Conservation (phyloP, 1,140 invertebrate species). For the Pygmarrhopalites habei region DNA sequence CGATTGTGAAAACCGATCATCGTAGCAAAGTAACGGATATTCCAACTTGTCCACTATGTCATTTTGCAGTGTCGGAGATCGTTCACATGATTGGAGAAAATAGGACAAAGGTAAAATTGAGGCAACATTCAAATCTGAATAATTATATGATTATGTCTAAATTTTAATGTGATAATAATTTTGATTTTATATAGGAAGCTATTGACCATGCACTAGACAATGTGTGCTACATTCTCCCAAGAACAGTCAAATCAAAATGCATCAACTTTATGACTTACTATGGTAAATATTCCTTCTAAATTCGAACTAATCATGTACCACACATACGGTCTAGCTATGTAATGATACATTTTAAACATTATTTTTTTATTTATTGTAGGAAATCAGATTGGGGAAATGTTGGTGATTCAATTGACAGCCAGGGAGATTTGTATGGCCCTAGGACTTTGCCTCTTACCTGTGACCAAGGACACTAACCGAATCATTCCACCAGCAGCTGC, state of each 20-base stretch:
- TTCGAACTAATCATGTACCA: too few relatives aligned
- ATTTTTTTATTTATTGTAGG: too few relatives aligned
- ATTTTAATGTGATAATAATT: neutral
- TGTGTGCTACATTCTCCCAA: conserved; percentile 62
- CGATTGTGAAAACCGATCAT: conserved; percentile 43
- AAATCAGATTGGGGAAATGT: conserved; percentile 65
- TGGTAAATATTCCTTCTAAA: too few relatives aligned
- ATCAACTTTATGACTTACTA: conserved; percentile 67
- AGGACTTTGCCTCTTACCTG: conserved; percentile 44
- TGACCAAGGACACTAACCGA: neutral
- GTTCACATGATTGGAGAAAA: conserved; percentile 60
- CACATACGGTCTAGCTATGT: too few relatives aligned
- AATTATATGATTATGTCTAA: neutral
- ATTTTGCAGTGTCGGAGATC: conserved; percentile 58
- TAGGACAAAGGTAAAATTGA: conserved; percentile 65
- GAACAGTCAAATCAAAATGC: conserved; percentile 56
- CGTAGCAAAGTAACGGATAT: conserved; percentile 14
- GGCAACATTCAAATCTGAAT: conserved; percentile 22
- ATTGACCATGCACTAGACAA: conserved; percentile 63
- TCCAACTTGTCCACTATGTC: conserved; percentile 63
- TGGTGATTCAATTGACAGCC: conserved; percentile 65
- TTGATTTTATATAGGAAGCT: conserved; percentile 50
- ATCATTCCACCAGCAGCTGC: neutral
- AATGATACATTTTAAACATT: too few relatives aligned
- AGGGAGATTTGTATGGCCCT: conserved; percentile 69